Base-by-base conservation (phyloP, 1,140 invertebrate species). In the Drosophila ambigua region DNA sequence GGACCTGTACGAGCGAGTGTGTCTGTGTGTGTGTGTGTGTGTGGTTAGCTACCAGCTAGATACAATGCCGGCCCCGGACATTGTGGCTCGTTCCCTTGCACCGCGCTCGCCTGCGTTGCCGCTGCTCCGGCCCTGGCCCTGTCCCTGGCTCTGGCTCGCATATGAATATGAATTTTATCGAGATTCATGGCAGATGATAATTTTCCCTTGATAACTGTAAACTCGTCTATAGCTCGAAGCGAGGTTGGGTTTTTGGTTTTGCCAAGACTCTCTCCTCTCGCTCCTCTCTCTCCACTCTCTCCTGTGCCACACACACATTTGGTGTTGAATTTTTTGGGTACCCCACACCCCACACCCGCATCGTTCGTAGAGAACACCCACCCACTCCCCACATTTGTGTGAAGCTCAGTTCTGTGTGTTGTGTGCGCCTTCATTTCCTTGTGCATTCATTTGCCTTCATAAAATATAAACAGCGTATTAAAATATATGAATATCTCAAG, bases 131-230 rank as follows among this genome's bases (percentile, higher is more conserved):
- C 20, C 43, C 15, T 11, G 13, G 8, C 39, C 15, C 49, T 8
- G 24, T 15, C 20, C 44, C 15, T 11, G 13, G 8, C 39, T 23
- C 49, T 8, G 31, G 20, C 28, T 7, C 63, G 75, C 83, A 87
- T 88, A 83, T 87, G 79, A 88, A 87, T 87, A 87, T 87, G 83
- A 87, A 87, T 87, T 87, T 87, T 87, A 87, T 90, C 82, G 76
- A 90, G 87, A 90, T 90, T 90, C 82, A 87, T 90, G 84, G 88
- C 87, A 90, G 87, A 88, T 90, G 87, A 90, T 90, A 90, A 90
- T 90, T 90, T 90, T 90, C 87, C 87, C 87, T 90, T 90, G 87
- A 90, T 90, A 90, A 90, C 87, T 90, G 83, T 90, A 90, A 90
- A 90, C 79, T 90, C 87, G 87, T 90, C 87, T 90, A 90, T 90